A percentile compares a stretch with the other conserved stretches of the same genome.
Conservation (phyloP, 2,888 invertebrate genomes). For the Pheosia gnoma region DNA sequence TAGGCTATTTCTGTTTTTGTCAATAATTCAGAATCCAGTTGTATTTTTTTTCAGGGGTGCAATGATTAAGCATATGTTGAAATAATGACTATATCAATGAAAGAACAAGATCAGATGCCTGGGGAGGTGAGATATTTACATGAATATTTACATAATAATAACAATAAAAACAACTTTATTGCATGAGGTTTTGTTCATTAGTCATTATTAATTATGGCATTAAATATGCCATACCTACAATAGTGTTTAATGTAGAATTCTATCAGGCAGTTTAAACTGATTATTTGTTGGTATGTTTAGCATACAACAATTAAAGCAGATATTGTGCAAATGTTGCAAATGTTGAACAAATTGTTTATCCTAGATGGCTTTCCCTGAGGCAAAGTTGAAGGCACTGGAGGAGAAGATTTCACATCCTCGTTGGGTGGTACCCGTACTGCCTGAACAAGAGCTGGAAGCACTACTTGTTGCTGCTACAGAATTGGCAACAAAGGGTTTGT, state of each 20-base stretch:
- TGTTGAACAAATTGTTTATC: constrained; percentile 16
- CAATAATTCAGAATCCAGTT: not conserved
- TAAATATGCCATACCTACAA: too few relatives aligned
- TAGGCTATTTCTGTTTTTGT: not conserved
- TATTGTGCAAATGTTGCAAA: too few relatives aligned
- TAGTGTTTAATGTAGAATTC: too few relatives aligned
- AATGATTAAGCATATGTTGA: constrained; percentile 72
- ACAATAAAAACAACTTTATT: too few relatives aligned
- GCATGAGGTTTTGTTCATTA: too few relatives aligned
- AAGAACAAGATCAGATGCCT: constrained; percentile 79
- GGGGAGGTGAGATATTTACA: constrained; percentile 67
- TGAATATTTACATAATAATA: not conserved
- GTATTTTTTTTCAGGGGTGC: constrained; percentile 56
- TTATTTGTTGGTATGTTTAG: too few relatives aligned
- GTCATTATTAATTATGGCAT: too few relatives aligned
- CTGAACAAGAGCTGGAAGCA: constrained; percentile 97
- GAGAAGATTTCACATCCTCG: constrained; percentile 98
- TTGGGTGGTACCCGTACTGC: constrained; percentile 98
- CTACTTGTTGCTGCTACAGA: constrained; percentile 95
- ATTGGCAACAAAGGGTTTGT: constrained; percentile 90
- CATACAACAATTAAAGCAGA: too few relatives aligned
- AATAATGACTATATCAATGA: constrained; percentile 83
- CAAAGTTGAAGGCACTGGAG: constrained; percentile 94
- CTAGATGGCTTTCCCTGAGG: constrained; percentile 89
- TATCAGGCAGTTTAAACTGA: not conserved